Conservation (phyloP, 2,113 vertebrate species). For the Brienomyrus longianalis region DNA sequence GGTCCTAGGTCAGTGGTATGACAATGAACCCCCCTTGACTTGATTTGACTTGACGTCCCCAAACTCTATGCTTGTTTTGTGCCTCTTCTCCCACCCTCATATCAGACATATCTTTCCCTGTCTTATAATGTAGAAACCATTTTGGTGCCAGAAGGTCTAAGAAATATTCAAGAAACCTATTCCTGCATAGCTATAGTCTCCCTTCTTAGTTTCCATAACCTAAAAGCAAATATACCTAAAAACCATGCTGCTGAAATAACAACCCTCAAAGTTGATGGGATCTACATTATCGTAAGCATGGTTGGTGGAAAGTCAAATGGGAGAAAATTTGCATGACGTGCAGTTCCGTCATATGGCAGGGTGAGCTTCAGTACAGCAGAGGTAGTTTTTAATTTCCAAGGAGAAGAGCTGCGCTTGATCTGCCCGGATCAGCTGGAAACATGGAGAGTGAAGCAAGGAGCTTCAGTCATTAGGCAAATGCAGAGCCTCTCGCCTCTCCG, state of each 20-base stretch:
- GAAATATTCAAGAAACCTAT: background rate
- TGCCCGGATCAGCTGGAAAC: background rate
- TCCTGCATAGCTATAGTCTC: background rate
- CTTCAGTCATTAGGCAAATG: background rate
- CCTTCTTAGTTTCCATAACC: background rate
- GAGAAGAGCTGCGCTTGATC: background rate
- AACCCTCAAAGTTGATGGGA: background rate
- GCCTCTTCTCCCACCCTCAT: background rate
- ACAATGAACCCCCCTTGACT: background rate
- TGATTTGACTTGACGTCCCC: background rate
- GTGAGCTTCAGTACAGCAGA: background rate
- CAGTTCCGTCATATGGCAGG: background rate
- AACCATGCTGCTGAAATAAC: background rate
- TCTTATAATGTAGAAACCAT: background rate
- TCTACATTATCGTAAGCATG: background rate
- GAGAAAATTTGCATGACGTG: background rate
- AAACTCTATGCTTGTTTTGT: background rate
- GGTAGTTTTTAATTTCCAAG: background rate
- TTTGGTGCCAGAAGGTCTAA: background rate
- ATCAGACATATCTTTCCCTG: background rate
- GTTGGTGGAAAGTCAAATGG: background rate
- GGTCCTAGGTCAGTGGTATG: background rate
- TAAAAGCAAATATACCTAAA: background rate
- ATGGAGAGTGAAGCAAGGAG: background rate
- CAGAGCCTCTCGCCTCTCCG: background rate